Conservation (phyloP, 2,797 vertebrate species). For the Artibeus jamaicensis region DNA sequence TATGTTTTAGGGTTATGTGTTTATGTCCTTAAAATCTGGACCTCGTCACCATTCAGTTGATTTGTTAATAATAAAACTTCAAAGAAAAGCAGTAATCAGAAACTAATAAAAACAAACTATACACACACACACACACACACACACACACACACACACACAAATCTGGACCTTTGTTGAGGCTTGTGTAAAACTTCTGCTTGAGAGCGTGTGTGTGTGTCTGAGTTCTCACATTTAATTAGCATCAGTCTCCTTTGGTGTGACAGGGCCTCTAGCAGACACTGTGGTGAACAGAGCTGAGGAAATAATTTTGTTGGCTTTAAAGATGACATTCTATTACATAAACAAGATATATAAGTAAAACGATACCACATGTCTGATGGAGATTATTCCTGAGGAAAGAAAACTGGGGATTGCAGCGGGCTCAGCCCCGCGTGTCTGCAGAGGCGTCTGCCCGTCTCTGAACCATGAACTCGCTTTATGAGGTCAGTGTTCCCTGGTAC, state of each 20-base stretch:
- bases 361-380: not conserved
- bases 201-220: not conserved
- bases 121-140: too few species aligned
- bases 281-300: not conserved
- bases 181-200: not conserved
- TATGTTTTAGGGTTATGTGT: not conserved
- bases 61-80: too few species aligned
- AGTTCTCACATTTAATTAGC: not conserved
- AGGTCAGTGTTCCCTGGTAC: not conserved
- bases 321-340: not conserved
- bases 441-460: not conserved
- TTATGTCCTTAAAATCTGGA: not conserved
- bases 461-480: not conserved
- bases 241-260: not conserved
- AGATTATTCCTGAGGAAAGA: not conserved
- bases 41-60: too few species aligned
- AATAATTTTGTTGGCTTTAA: not conserved
- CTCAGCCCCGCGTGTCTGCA: not conserved
- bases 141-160: not conserved
- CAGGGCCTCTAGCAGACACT: not conserved
- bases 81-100: too few species aligned
- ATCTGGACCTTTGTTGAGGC: not conserved
- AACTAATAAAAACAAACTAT: too few species aligned
- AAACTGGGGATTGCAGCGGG: not conserved
- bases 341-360: not conserved